Evolutionary conservation across 2,888 invertebrate genomes (phyloP).

Genomic region (Hirtodrosophila alboralis): DNA sequence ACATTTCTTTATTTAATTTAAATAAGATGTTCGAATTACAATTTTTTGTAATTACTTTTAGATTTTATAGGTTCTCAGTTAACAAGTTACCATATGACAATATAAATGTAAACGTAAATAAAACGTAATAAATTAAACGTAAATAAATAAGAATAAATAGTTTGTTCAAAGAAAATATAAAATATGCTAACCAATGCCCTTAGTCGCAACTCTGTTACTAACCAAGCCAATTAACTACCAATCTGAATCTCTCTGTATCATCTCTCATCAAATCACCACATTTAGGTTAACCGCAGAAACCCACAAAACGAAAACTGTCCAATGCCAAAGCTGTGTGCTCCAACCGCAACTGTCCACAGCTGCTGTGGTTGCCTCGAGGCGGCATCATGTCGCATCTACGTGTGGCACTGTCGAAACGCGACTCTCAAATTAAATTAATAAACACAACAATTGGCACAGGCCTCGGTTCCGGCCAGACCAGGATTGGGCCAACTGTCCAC

Average conservation of each 20-base stretch:
- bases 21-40: too few species aligned
- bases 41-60: too few species aligned
- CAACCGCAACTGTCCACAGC: conserved; percentile 57
- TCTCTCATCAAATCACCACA: conserved; percentile 37
- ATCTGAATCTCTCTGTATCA: conserved; percentile 14
- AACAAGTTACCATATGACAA: too few species aligned
- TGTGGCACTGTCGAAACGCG: conserved; percentile 50
- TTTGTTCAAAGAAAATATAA: too few species aligned
- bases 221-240: conserved; percentile 5
- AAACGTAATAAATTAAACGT: too few species aligned
- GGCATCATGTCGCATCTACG: conserved; percentile 37
- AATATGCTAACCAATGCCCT: too few species aligned
- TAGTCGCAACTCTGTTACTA: too few species aligned
- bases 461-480: conserved; percentile 20
- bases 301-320: conserved; percentile 33
- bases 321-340: conserved; percentile 13
- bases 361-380: conserved; percentile 64
- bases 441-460: conserved; percentile 73
- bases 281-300: conserved; percentile 44
- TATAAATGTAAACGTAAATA: too few species aligned
- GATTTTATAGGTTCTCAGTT: too few species aligned
- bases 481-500: conserved; percentile 65
- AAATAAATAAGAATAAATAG: too few species aligned
- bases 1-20: too few species aligned
- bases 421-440: conserved; percentile 77